Base-by-base conservation (phyloP, 1,140 invertebrate genomes). In the Samia ricini region DNA sequence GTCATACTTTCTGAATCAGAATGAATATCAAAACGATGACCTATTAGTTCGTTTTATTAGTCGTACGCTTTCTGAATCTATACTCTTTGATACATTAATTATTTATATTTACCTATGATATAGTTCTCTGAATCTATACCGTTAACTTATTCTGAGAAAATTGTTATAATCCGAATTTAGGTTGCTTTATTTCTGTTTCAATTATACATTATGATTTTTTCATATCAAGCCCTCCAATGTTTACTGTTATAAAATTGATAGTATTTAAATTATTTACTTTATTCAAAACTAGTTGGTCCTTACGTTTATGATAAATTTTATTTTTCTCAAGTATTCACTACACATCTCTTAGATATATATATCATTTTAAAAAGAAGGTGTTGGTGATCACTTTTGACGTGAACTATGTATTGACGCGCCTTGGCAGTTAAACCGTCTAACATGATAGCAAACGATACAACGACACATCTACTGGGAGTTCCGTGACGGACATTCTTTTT, bases 21-120 rank as follows among this genome's bases (percentile, higher is more conserved):
- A 72, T 66, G 52, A 62, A 69, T 66, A 68, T 51, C 26, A 66
- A 68, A 72, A 64, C 62, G 70, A 56, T 68, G 22, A 36, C 21
- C 65, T 56, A 71, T 65, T 68, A 68, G 61, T 42, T 36, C 51
- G 23, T 60, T 56, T 61, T 62, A 72, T 72, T 58, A 60, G 42
- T 56, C n/a, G 55, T 68, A 72, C 66, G 70, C 59, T 36, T 33
- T 8, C 21, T 59, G 63, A 61, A 67, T 71, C 20, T 59, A 29
- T 56, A 51, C 26, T 36, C 18, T 65, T 52, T 60, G 56, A 60
- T 64, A 26, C 56, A 67, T 66, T 68, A 69, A 65, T 69, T 72
- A 66, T 33, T n/a, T n/a, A 55, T 42, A 60, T 67, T 66, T 56
- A 56, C 55, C 23, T 33, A 18, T 18, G 56, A 36, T 60, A 24